Conservation (phyloP, 2,888 invertebrate species). For the Drosophila aldrichi region DNA sequence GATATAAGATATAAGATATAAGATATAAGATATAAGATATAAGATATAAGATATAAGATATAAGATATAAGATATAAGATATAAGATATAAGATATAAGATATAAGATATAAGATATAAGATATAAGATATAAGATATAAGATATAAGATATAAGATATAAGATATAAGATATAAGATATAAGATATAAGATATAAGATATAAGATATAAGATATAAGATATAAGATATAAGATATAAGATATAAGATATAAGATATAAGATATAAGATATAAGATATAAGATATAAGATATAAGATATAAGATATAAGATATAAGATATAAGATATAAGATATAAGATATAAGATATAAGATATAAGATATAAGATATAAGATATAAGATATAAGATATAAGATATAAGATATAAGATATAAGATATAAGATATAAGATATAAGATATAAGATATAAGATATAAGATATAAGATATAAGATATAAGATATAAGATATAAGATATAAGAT, state of each 20-base stretch:
- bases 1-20: too few species aligned
- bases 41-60: neutral
- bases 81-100: constrained; percentile 13
- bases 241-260: constrained; percentile 10
- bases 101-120: constrained; percentile 16
- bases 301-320: constrained; percentile 15
- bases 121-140: constrained; percentile 15
- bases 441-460: neutral
- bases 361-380: constrained; percentile 9
- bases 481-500: constrained; percentile 15
- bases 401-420: constrained; percentile 9
- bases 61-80: constrained; percentile 4
- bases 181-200: constrained; percentile 16
- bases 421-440: constrained; percentile 15
- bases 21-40: too few species aligned
- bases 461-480: constrained; percentile 15
- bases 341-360: constrained; percentile 8
- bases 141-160: constrained; percentile 16
- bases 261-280: constrained; percentile 16
- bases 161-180: constrained; percentile 16
- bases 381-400: constrained; percentile 7
- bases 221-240: constrained; percentile 14
- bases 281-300: constrained; percentile 16
- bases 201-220: constrained; percentile 14
- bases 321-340: constrained; percentile 15